Conservation (phyloP, 2,797 vertebrate species). For the Acanthurus leucopareius region DNA sequence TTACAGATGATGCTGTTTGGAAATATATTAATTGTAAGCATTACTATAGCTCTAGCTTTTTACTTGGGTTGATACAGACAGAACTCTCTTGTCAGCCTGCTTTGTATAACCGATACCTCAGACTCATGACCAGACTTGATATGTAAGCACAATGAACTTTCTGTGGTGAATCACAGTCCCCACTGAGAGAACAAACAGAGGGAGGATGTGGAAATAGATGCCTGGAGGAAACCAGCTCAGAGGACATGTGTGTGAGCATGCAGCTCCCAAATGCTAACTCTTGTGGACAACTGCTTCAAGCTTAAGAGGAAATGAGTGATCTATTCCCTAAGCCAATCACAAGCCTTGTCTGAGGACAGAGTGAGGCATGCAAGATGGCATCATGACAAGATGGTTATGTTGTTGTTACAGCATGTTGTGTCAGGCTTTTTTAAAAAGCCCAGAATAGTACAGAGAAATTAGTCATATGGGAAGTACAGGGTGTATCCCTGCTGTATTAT, state of each 20-base stretch:
- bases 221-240: constrained; percentile 9
- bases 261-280: constrained; percentile 5
- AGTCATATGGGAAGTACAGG: background rate
- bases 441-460: background rate
- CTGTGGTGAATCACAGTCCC: constrained; percentile 25
- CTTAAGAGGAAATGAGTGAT: constrained; percentile 19
- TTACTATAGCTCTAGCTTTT: background rate
- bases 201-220: constrained; percentile 2
- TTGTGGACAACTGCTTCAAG: constrained; percentile 27
- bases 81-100: background rate
- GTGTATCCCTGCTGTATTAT: background rate
- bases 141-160: constrained; percentile 11
- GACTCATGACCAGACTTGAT: constrained; percentile 15
- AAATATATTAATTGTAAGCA: background rate
- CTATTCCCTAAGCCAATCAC: constrained; percentile 12
- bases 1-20: background rate
- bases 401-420: background rate
- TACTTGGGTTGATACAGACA: background rate
- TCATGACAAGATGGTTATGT: background rate
- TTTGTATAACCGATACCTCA: background rate
- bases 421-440: constrained; percentile 1
- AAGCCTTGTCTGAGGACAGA: background rate
- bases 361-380: background rate
- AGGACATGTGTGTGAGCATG: constrained; percentile 1
- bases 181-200: background rate